Evolutionary conservation across 1,140 invertebrate genomes (phyloP).

Genomic region (Cydia strobilella): DNA sequence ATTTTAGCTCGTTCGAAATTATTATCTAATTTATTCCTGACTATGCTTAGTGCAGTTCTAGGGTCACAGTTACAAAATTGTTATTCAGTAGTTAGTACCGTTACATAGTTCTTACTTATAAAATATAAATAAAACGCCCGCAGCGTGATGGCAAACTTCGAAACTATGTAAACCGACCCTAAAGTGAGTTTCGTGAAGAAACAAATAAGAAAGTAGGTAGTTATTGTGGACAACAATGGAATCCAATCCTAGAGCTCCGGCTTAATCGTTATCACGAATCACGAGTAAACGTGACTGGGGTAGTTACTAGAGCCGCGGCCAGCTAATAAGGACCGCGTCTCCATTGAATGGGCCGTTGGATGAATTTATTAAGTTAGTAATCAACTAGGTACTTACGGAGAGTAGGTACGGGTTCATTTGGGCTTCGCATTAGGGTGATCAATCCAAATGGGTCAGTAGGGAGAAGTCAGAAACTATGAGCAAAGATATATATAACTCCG

Average conservation of each 20-base stretch:
- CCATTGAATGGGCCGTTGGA: slow-evolving; percentile 24
- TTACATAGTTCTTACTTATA: too few species aligned
- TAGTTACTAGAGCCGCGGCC: slow-evolving; percentile 30
- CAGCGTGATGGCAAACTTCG: too few species aligned
- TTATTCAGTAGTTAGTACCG: too few species aligned
- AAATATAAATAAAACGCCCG: too few species aligned
- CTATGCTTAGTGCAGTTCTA: too few species aligned
- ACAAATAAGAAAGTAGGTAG: slow-evolving; percentile 6
- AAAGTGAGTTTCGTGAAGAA: neutral
- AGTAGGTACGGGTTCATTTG: neutral
- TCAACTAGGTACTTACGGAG: neutral
- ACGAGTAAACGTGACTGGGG: slow-evolving; percentile 56
- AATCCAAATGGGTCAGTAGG: too few species aligned
- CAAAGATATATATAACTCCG: too few species aligned
- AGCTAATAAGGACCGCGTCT: slow-evolving; percentile 19
- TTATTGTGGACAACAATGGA: slow-evolving; percentile 20
- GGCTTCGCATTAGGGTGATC: neutral
- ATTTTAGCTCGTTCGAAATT: too few species aligned
- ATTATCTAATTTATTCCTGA: too few species aligned
- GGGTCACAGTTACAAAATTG: too few species aligned
- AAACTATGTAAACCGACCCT: too few species aligned
- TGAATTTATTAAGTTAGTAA: slow-evolving; percentile 5
- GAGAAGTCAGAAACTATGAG: too few species aligned
- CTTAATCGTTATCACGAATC: slow-evolving; percentile 52
- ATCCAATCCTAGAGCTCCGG: neutral